Evolutionary conservation across 2,113 vertebrate genomes (phyloP).

Genomic region (Podocnemis expansa): DNA sequence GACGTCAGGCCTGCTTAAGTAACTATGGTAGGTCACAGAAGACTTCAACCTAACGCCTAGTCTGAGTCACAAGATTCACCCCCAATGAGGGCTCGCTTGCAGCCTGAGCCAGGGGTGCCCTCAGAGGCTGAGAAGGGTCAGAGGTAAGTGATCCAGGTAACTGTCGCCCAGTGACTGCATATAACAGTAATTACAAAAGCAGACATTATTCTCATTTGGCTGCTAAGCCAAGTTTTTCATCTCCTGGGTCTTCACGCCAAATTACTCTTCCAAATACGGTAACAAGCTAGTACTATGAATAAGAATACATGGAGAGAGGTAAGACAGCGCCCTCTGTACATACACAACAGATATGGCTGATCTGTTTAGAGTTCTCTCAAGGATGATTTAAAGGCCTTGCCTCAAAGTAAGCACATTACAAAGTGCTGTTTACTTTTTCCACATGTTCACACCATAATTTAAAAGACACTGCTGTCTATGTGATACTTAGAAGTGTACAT

Average conservation of each 20-base stretch:
- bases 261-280: conserved; percentile 9
- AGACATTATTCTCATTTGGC: neutral
- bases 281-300: neutral
- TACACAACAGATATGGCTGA: rapidly evolving
- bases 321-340: neutral
- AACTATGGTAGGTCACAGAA: neutral
- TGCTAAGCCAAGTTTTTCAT: neutral
- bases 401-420: rapidly evolving
- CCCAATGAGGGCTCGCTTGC: neutral
- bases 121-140: rapidly evolving
- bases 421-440: neutral
- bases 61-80: neutral
- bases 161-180: neutral
- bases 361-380: neutral
- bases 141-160: rapidly evolving
- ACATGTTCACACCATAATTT: neutral
- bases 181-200: neutral
- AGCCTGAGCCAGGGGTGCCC: neutral
- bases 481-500: rapidly evolving
- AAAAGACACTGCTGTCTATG: neutral
- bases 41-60: neutral
- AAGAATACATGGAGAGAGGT: neutral
- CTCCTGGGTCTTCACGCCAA: neutral
- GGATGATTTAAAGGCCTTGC: rapidly evolving
- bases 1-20: neutral